Percentiles rank a stretch among this genome's conserved stretches.
Conservation (phyloP, 2,888 invertebrate species). For the Cheilosia urbana region DNA sequence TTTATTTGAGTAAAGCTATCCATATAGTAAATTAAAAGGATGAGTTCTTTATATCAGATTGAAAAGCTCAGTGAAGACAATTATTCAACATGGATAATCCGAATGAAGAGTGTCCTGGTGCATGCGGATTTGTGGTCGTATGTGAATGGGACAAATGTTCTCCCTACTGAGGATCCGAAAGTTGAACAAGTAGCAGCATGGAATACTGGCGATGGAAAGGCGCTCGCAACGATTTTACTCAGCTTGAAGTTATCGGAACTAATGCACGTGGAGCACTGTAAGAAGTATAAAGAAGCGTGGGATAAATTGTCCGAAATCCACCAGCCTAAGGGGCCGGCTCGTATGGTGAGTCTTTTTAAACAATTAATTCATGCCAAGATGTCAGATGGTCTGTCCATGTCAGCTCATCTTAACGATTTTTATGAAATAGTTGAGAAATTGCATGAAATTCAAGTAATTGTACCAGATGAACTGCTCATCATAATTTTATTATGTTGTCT, state of each 20-base stretch:
- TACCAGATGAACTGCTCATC: slow-evolving; percentile 37
- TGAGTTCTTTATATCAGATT: slow-evolving; percentile 8
- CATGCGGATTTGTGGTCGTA: slow-evolving; percentile 29
- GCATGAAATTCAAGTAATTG: slow-evolving; percentile 57
- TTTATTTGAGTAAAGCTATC: too few relatives aligned
- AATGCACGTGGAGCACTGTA: slow-evolving; percentile 78
- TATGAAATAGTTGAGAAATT: too few relatives aligned
- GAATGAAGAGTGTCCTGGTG: slow-evolving; percentile 31
- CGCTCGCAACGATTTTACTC: slow-evolving; percentile 34
- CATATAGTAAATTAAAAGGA: background rate
- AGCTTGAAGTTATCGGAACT: slow-evolving; percentile 75
- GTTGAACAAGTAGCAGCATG: slow-evolving; percentile 18
- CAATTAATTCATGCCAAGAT: too few relatives aligned
- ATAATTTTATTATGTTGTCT: slow-evolving; percentile 54
- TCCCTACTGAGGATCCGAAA: slow-evolving; percentile 29
- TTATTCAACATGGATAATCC: slow-evolving; percentile 28
- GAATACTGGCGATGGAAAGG: slow-evolving; percentile 33
- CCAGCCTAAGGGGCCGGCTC: slow-evolving; percentile 79
- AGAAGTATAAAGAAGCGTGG: slow-evolving; percentile 80
- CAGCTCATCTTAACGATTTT: too few relatives aligned
- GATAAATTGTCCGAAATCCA: slow-evolving; percentile 78
- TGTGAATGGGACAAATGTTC: slow-evolving; percentile 11
- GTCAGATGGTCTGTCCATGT: too few relatives aligned
- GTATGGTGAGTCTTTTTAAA: slow-evolving; percentile 49
- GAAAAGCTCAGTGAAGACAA: slow-evolving; percentile 7